phyloP scores from a whole-genome alignment of 1,140 invertebrate species.

The Leptinotarsa defecta region DNA sequence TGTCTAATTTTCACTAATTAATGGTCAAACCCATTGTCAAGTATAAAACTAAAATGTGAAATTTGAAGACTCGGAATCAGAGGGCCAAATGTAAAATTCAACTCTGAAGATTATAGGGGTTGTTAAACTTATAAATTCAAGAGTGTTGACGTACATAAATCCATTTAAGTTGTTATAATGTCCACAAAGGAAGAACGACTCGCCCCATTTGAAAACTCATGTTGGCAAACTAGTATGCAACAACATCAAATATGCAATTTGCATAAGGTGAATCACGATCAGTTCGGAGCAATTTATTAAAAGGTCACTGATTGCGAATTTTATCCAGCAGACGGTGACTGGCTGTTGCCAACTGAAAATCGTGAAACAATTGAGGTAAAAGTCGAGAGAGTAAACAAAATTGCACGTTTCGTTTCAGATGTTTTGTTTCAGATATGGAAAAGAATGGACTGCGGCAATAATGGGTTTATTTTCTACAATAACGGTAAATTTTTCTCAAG shows the following conservation, averaged over 20 bases:
- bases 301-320: constrained; percentile 21
- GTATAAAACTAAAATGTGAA: too few relatives aligned
- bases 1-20: too few relatives aligned
- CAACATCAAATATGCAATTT: constrained; percentile 15
- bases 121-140: too few relatives aligned
- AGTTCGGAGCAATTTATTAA: constrained; percentile 14
- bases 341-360: constrained; percentile 36
- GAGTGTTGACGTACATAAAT: too few relatives aligned
- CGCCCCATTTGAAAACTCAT: not conserved
- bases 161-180: too few relatives aligned
- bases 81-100: too few relatives aligned
- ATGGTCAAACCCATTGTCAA: too few relatives aligned
- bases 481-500: too few relatives aligned
- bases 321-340: constrained; percentile 5
- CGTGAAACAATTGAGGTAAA: constrained; percentile 25
- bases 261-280: constrained; percentile 13
- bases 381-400: constrained; percentile 15
- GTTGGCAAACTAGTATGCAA: constrained; percentile 15
- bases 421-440: constrained; percentile 28
- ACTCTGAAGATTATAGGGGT: too few relatives aligned
- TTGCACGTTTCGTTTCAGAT: constrained; percentile 16
- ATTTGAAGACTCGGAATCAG: too few relatives aligned
- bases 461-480: not conserved
- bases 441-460: not conserved
- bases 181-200: not conserved